phyloP scores from a whole-genome alignment of 2,113 vertebrate genomes.

The Rhinoptilus africanus region DNA sequence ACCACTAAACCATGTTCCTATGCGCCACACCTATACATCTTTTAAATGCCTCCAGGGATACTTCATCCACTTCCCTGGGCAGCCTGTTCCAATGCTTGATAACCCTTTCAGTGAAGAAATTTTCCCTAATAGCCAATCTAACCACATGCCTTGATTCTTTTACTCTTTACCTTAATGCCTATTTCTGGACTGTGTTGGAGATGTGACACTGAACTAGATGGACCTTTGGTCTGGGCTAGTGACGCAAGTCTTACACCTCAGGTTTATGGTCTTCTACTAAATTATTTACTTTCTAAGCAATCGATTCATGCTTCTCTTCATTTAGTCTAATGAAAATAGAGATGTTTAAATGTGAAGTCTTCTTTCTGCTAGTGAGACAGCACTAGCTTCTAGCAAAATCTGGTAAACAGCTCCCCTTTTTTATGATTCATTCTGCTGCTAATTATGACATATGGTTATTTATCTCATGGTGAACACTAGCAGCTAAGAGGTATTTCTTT shows the following conservation, averaged over 20 bases:
- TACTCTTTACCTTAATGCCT: not conserved
- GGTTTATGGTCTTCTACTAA: not conserved
- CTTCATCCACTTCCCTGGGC: not conserved
- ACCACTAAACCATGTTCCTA: not conserved
- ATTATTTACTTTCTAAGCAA: not conserved
- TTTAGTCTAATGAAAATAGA: not conserved
- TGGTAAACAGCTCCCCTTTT: not conserved
- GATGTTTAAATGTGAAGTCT: not conserved
- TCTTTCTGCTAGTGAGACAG: not conserved
- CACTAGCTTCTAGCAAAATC: not conserved
- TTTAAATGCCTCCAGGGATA: not conserved
- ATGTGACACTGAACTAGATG: not conserved
- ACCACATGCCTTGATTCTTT: not conserved
- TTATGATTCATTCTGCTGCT: not conserved
- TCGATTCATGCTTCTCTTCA: not conserved
- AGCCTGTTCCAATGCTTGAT: not conserved
- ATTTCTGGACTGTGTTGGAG: not conserved
- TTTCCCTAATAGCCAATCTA: not conserved
- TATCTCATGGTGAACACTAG: not conserved
- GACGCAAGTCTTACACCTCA: not conserved
- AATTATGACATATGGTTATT: not conserved
- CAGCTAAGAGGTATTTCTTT: not conserved
- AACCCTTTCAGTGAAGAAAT: not conserved
- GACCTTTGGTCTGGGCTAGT: not conserved
- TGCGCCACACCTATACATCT: rapidly evolving